Conservation (phyloP, 30 jellyfish, hydroid and myxozoan species). For the Aurelia aurita complex sp. Pacific region DNA sequence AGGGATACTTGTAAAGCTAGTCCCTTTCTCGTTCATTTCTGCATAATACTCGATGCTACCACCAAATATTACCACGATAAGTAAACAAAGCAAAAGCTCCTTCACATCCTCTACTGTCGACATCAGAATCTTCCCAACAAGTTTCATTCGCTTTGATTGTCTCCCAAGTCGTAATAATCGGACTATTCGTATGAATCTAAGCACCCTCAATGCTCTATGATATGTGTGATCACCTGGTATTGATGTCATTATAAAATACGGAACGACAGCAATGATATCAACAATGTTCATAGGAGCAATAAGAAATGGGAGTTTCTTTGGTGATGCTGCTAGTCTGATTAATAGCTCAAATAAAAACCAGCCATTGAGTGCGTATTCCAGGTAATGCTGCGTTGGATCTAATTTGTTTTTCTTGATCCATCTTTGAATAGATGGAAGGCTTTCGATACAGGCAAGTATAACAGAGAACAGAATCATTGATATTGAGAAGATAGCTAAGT, state of each 20-base stretch:
- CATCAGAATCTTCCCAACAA: conserved; percentile 77
- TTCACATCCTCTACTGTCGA: conserved; percentile 90
- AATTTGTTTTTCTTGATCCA: neutral
- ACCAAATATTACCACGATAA: conserved; percentile 82
- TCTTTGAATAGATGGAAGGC: conserved; percentile 53
- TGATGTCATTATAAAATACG: conserved; percentile 60
- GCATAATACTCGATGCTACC: conserved; percentile 82
- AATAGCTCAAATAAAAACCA: conserved; percentile 84
- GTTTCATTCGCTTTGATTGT: conserved; percentile 80
- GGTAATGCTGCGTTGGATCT: neutral
- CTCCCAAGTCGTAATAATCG: conserved; percentile 80
- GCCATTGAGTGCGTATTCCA: conserved; percentile 42
- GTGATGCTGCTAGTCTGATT: conserved; percentile 49
- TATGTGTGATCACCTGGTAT: conserved; percentile 33
- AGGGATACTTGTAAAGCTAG: conserved; percentile 85
- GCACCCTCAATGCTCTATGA: conserved; percentile 54
- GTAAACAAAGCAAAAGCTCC: conserved; percentile 78
- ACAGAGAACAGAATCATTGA: conserved; percentile 75
- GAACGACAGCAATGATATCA: conserved; percentile 79
- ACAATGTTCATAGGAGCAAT: conserved; percentile 63
- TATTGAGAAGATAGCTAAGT: conserved; percentile 67
- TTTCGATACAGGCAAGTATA: conserved; percentile 81
- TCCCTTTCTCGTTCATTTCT: conserved; percentile 48
- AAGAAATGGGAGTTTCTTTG: conserved; percentile 65
- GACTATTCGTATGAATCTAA: conserved; percentile 74